Percentiles rank a stretch among this genome's conserved stretches.
phyloP scores from a whole-genome alignment of 2,113 vertebrate genomes.

The Galemys pyrenaicus region DNA sequence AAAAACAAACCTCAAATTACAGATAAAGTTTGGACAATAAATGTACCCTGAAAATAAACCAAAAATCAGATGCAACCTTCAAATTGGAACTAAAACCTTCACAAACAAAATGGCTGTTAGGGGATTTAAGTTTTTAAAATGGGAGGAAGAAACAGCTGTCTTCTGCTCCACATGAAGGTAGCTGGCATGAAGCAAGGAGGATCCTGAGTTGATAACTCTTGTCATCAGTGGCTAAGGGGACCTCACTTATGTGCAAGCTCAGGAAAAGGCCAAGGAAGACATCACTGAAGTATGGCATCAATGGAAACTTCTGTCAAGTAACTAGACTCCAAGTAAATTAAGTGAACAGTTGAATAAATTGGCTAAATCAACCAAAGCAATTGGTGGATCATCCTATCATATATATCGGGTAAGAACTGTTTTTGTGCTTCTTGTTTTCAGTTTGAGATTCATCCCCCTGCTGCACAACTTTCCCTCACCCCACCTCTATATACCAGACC shows the following conservation, averaged over 20 bases:
- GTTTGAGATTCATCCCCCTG: no score
- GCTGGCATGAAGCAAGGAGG: not conserved
- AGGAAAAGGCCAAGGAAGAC: not conserved
- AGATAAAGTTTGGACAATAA: slow-evolving; percentile 38
- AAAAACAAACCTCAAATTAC: slow-evolving; percentile 19
- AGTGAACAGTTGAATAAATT: not conserved
- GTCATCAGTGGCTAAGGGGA: not conserved
- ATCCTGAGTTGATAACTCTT: not conserved
- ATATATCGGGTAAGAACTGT: not conserved
- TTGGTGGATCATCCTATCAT: not conserved
- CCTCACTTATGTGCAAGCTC: not conserved
- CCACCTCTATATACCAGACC: not conserved
- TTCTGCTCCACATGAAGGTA: not conserved
- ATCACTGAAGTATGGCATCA: not conserved
- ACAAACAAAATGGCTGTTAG: not conserved
- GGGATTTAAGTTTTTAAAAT: slow-evolving; percentile 2
- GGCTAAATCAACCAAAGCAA: not conserved
- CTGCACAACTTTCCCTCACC: not conserved
- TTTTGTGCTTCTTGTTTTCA: not conserved
- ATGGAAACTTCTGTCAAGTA: not conserved
- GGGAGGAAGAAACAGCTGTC: slow-evolving; percentile 15
- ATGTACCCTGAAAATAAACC: not conserved
- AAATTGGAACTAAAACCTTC: slow-evolving; percentile 50
- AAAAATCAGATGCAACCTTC: slow-evolving; percentile 49
- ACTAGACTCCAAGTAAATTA: not conserved